Base-by-base conservation (phyloP, 2,888 invertebrate species). In the Patella depressa region DNA sequence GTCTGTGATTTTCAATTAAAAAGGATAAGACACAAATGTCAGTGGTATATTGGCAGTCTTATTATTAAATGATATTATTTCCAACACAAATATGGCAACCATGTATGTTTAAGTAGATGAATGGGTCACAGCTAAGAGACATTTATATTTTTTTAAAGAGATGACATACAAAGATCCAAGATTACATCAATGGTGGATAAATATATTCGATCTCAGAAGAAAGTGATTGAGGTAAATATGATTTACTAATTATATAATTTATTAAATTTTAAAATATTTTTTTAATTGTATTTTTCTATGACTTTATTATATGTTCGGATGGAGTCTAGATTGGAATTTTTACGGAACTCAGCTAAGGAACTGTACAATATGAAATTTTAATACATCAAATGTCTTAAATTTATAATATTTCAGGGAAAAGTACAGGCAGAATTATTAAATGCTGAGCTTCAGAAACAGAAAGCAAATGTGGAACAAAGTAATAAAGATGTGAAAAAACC, bases 161-260 rank as follows among this genome's bases (percentile, higher is more conserved):
- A 78, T 24, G 78, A 80, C 29, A 76, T 80, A 34, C 86, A 86
- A 71, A 74, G 80, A n/a, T 72, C 80, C 3, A 79, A 81, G 59
- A 87, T 88, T 54, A 82, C 85, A 79, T 83, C 84, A 73, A 82
- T 88, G 82, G 88, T 89, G 24, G 88, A 86, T 75, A 85, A 83
- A 14, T 84, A 82, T 19, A 87, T 89, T 72, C 69, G 82, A 45
- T 82, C 84, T 55, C 79, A 88, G 29, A 80, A 86, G 24, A 80
- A 83, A 53, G 87, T 88, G 78, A 85, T 89, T 15, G 83, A 88
- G 85, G 89, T 89, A 78, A 80, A 65, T 45, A 45, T 45, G 45
- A 45, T 45, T 9, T 7, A 45, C 9, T 45, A 45, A 45, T 45
- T 45, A 34, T 5, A 45, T 45, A 5, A 45, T 45, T 45, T 45